Evolutionary conservation across 1,140 invertebrate species (phyloP).

Genomic region (Rhopalosiphum maidis): DNA sequence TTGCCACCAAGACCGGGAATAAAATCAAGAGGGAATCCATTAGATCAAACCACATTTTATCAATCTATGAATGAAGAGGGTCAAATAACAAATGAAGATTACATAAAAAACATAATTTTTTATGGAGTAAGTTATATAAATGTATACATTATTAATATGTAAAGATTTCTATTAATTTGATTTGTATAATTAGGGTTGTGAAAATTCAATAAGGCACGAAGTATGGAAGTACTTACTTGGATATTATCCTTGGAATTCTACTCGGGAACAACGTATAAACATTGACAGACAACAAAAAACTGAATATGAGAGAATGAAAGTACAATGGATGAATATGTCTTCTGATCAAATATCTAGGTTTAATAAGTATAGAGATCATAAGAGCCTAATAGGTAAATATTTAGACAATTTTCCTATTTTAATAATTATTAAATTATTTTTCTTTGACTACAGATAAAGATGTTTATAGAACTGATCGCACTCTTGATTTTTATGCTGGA

Average conservation of each 20-base stretch:
- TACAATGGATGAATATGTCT: constrained; percentile 93
- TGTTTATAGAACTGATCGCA: constrained; percentile 94
- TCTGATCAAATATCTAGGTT: constrained; percentile 88
- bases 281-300: constrained; percentile 69
- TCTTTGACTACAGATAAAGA: constrained; percentile 83
- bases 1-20: constrained; percentile 65
- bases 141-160: constrained; percentile 24
- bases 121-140: constrained; percentile 74
- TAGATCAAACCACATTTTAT: constrained; percentile 81
- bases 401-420: constrained; percentile 38
- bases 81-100: constrained; percentile 72
- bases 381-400: constrained; percentile 83
- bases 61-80: constrained; percentile 79
- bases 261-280: constrained; percentile 71
- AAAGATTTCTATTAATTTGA: background rate
- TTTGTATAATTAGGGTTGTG: constrained; percentile 66
- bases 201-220: constrained; percentile 75
- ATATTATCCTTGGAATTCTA: constrained; percentile 87
- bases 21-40: constrained; percentile 68
- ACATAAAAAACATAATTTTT: constrained; percentile 83
- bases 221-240: constrained; percentile 96
- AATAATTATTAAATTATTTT: background rate
- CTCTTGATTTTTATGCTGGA: constrained; percentile 87
- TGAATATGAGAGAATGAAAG: constrained; percentile 95
- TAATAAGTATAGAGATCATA: constrained; percentile 85